phyloP scores from a whole-genome alignment of 2,113 vertebrate genomes.

The Muntiacus reevesi region DNA sequence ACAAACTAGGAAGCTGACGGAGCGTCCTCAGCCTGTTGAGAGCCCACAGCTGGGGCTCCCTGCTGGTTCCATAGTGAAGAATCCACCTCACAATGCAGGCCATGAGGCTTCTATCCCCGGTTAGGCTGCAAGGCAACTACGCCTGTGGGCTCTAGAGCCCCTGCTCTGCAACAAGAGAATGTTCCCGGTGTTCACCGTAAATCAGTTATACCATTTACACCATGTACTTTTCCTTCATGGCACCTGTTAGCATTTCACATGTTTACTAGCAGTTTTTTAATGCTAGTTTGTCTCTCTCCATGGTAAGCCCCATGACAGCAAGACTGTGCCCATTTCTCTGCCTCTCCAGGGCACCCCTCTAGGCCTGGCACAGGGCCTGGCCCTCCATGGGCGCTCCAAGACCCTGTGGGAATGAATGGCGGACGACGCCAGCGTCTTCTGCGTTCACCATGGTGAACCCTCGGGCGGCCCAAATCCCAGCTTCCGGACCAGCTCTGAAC shows the following conservation, averaged over 20 bases:
- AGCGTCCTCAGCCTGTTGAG: neutral
- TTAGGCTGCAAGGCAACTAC: fast-evolving
- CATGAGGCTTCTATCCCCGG: fast-evolving
- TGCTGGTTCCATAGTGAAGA: neutral
- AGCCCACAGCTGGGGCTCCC: neutral
- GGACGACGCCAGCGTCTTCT: neutral
- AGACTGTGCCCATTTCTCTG: neutral
- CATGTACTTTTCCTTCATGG: neutral
- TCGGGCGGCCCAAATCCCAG: neutral
- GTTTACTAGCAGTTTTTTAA: neutral
- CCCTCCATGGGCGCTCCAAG: neutral
- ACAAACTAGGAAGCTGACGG: neutral
- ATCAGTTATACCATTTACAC: neutral
- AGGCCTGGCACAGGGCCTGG: neutral
- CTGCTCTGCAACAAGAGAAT: neutral
- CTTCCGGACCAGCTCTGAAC: neutral
- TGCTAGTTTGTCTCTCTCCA: neutral
- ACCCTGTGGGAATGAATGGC: neutral
- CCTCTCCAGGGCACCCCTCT: neutral
- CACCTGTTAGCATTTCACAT: neutral
- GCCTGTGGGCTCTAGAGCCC: neutral
- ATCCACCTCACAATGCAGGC: neutral
- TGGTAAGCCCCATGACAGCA: neutral
- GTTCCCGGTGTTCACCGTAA: fast-evolving
- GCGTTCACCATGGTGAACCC: neutral